Base-by-base conservation (phyloP, 2,888 invertebrate species). In the Theristus sp. region DNA sequence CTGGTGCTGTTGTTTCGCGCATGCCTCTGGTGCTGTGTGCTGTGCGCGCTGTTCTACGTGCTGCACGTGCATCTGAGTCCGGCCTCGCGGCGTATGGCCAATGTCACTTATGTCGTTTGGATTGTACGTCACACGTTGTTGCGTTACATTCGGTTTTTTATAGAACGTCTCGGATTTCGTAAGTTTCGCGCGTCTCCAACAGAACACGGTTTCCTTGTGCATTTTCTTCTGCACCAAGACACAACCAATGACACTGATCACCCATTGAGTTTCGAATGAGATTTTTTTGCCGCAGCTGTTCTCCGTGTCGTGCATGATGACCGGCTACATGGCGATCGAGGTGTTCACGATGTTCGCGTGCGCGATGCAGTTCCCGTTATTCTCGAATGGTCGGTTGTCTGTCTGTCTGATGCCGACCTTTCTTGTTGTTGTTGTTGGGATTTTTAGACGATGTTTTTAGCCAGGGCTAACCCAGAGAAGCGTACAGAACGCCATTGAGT, bases 101-200 rank as follows among this genome's bases (percentile, higher is more conserved):
- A 93, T 76, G 75, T 84, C 20, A 82, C 86, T 0, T 94, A 89
- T 72, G 82, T 85, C 61, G 71, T 83, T 25, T 89, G 86, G 83
- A 80, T 86, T 66, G 78, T 85, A 62, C 81, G 84, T 57, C 75
- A 49, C 6, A 30, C 56, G 25, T 27, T n/a, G n/a, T n/a, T n/a
- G n/a, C n/a, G n/a, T n/a, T n/a, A n/a, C n/a, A n/a, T n/a, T n/a
- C n/a, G n/a, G n/a, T n/a, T n/a, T n/a, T n/a, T n/a, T n/a, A n/a
- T n/a, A n/a, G n/a, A n/a, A n/a, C n/a, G n/a, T n/a, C n/a, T n/a
- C n/a, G n/a, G n/a, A n/a, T n/a, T n/a, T n/a, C n/a, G n/a, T n/a
- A n/a, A n/a, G n/a, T n/a, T n/a, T n/a, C n/a, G n/a, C n/a, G n/a
- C n/a, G n/a, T n/a, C n/a, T n/a, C n/a, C n/a, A n/a, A n/a, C n/a